phyloP scores from a whole-genome alignment of 2,797 vertebrate species.

The Aplochiton taeniatus region DNA sequence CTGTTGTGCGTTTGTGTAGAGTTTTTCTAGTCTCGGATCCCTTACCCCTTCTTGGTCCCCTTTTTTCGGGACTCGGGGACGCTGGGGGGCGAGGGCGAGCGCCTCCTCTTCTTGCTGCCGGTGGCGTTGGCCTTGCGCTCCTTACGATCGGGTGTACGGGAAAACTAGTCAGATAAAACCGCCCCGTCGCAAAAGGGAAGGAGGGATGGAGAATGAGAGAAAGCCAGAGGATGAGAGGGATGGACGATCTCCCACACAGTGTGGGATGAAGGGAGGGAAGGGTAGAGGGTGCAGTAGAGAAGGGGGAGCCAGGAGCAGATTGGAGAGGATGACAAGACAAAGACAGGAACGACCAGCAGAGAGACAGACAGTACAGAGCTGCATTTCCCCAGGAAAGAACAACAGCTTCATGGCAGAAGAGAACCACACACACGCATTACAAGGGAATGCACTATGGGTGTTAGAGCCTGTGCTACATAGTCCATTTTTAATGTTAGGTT shows the following conservation, averaged over 20 bases:
- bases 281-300: slow-evolving; percentile 31
- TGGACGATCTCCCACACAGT: slow-evolving; percentile 77
- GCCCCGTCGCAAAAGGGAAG: slow-evolving; percentile 15
- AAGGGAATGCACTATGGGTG: slow-evolving; percentile 13
- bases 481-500: too few species aligned
- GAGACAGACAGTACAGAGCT: slow-evolving; percentile 19
- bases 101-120: slow-evolving; percentile 87
- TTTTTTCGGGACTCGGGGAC: slow-evolving; percentile 94
- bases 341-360: slow-evolving; percentile 18
- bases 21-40: not conserved
- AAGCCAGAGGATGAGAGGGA: slow-evolving; percentile 83
- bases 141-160: slow-evolving; percentile 94
- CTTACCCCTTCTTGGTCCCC: slow-evolving; percentile 93
- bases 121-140: slow-evolving; percentile 90
- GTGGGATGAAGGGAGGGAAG: slow-evolving; percentile 47
- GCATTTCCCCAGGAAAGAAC: too few species aligned
- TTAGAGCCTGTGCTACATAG: too few species aligned
- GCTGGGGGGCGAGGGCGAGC: slow-evolving; percentile 92
- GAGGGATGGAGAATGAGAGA: slow-evolving; percentile 21
- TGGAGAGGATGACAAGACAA: slow-evolving; percentile 67
- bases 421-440: slow-evolving; percentile 1
- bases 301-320: slow-evolving; percentile 59
- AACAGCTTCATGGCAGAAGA: slow-evolving; percentile 8
- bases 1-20: too few species aligned
- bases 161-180: slow-evolving; percentile 88